Conservation (phyloP, 2,113 vertebrate genomes). For the Ictalurus punctatus region DNA sequence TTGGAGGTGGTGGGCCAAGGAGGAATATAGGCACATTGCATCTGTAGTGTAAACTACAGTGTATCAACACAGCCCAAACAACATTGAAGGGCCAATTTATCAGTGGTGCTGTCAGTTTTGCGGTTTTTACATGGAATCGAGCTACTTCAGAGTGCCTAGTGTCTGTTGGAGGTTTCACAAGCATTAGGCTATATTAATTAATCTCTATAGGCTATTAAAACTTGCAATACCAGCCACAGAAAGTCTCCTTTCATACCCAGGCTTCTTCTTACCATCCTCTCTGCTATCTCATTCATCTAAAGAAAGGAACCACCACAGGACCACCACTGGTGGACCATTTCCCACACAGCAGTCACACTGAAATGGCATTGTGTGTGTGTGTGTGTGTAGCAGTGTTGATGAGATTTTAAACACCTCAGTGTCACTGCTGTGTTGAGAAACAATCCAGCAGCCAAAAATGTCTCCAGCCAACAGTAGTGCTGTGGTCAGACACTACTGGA, state of each 20-base stretch:
- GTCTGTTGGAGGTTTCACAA: background rate
- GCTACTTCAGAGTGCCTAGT: background rate
- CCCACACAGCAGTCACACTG: background rate
- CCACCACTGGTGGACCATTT: constrained; percentile 10
- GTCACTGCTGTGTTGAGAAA: constrained; percentile 1
- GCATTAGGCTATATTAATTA: background rate
- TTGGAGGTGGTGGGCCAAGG: background rate
- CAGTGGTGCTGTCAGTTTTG: background rate
- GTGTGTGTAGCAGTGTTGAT: constrained; percentile 6
- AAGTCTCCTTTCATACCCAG: background rate
- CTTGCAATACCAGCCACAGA: background rate
- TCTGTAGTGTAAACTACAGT: background rate
- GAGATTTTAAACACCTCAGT: constrained; percentile 23
- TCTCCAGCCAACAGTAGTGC: background rate
- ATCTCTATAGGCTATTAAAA: background rate
- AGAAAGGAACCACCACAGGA: background rate
- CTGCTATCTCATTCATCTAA: background rate
- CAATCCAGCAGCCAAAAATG: constrained; percentile 20
- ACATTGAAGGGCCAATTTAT: background rate
- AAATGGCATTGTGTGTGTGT: background rate
- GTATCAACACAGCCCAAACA: background rate
- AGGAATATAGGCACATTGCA: background rate
- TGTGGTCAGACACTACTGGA: background rate
- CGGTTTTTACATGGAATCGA: background rate
- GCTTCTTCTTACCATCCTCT: background rate